Percentiles rank a stretch among this genome's conserved stretches.
These are phyloP conservation scores for Apocheima hispidaria DNA, from an alignment of 2,888 invertebrate species.

Conservation along the genomic window DNA sequence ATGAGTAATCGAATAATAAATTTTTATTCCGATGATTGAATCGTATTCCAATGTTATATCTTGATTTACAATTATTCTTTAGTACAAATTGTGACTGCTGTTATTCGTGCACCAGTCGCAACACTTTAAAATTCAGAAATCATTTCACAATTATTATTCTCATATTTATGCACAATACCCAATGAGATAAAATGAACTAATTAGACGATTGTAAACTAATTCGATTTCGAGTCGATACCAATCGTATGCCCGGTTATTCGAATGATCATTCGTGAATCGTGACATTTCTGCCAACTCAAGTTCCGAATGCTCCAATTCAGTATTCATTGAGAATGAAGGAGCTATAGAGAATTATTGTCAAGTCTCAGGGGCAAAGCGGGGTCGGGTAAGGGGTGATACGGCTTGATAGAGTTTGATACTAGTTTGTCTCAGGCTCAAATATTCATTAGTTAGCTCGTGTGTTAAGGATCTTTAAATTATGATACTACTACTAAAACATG, in stretches of 20 bases:
- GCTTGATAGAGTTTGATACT: conserved; percentile 47
- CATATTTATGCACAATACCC: no score
- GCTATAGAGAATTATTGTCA: conserved; percentile 81
- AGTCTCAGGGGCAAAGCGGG: conserved; percentile 75
- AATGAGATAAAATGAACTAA: not conserved
- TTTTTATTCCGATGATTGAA: not conserved
- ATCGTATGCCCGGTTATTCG: conserved; percentile 1
- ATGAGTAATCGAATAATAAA: conserved; percentile 3
- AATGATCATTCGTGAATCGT: not conserved
- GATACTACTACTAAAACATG: not conserved
- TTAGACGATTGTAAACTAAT: not conserved
- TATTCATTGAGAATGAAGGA: conserved; percentile 81
- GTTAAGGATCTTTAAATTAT: not conserved
- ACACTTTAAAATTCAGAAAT: not conserved
- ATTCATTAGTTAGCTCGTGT: not conserved
- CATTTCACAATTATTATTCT: no score
- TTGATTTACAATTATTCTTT: no score
- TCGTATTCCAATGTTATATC: no score
- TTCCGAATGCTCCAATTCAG: conserved; percentile 67
- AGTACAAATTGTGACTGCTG: no score
- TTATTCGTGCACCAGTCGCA: not conserved
- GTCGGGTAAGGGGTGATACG: conserved; percentile 48
- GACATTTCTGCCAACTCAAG: not conserved
- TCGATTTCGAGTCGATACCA: not conserved
- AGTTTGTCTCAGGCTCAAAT: conserved; percentile 39